Evolutionary conservation across 2,888 invertebrate species (phyloP).

Genomic region (Chrysolina oricalcia): DNA sequence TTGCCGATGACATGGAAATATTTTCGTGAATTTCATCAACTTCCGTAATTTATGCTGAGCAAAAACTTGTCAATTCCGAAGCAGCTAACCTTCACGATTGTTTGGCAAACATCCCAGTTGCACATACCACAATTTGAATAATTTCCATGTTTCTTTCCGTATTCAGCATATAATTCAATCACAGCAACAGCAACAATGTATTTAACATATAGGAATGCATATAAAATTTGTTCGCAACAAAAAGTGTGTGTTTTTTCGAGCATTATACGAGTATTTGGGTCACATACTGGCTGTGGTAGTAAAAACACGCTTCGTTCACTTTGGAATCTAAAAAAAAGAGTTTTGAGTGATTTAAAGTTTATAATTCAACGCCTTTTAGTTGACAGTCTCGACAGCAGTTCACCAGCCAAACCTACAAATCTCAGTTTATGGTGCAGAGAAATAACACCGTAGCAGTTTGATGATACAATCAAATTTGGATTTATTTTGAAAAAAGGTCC

Average conservation of each 20-base stretch:
- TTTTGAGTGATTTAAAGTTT: conserved; percentile 44
- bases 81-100: background rate
- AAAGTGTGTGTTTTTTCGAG: conserved; percentile 36
- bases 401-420: conserved; percentile 37
- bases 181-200: conserved; percentile 23
- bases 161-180: conserved; percentile 13
- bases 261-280: conserved; percentile 43
- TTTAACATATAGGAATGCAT: conserved; percentile 24
- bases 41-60: no score
- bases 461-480: background rate
- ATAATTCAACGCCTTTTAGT: conserved; percentile 40
- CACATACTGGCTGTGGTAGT: conserved; percentile 41
- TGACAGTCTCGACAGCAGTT: conserved; percentile 30
- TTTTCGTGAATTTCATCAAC: no score
- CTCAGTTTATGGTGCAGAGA: conserved; percentile 27
- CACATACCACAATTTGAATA: conserved; percentile 9
- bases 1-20: no score
- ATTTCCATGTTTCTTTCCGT: background rate
- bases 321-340: conserved; percentile 38
- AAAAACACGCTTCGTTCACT: conserved; percentile 33
- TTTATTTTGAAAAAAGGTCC: background rate
- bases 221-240: conserved; percentile 13
- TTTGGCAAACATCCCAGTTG: conserved; percentile 16
- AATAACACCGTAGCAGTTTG: background rate
- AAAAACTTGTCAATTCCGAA: no score